Conservation (phyloP, 1,140 invertebrate species). For the Scaptomyza graminum region DNA sequence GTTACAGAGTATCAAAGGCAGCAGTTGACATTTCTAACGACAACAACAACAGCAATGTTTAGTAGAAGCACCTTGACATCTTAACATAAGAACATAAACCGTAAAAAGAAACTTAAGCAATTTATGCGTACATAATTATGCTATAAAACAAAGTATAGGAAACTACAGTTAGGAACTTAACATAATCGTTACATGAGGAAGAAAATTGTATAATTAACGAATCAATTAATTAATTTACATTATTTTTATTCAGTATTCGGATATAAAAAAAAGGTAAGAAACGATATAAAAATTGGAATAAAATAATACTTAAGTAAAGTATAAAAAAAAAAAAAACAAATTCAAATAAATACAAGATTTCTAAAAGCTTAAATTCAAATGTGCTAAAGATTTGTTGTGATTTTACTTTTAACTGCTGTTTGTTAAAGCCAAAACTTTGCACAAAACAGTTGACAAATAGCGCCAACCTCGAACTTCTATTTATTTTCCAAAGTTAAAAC, state of each 20-base stretch:
- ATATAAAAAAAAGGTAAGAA: too few relatives aligned
- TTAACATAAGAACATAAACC: slow-evolving; percentile 51
- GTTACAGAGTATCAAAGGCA: slow-evolving; percentile 4
- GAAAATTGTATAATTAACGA: too few relatives aligned
- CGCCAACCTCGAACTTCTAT: slow-evolving; percentile 7
- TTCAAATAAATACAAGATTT: background rate
- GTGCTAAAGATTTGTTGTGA: slow-evolving; percentile 5
- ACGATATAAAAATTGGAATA: too few relatives aligned
- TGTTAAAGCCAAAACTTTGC: slow-evolving; percentile 47
- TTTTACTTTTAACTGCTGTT: slow-evolving; percentile 34
- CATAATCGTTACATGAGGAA: too few relatives aligned
- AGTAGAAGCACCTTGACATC: slow-evolving; percentile 44
- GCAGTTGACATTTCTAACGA: slow-evolving; percentile 28
- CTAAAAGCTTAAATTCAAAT: slow-evolving; percentile 4
- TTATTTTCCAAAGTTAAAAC: slow-evolving; percentile 19
- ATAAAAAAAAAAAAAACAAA: too few relatives aligned
- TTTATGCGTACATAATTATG: slow-evolving; percentile 83
- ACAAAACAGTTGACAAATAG: slow-evolving; percentile 48
- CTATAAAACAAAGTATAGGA: slow-evolving; percentile 50
- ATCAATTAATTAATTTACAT: too few relatives aligned
- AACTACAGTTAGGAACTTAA: background rate
- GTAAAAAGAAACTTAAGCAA: slow-evolving; percentile 72
- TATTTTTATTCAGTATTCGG: too few relatives aligned
- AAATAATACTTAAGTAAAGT: too few relatives aligned
- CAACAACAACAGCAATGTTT: slow-evolving; percentile 52